These are phyloP conservation scores for Trisateles emortualis DNA, from an alignment of 2,888 invertebrate species.

Conservation along the genomic window DNA sequence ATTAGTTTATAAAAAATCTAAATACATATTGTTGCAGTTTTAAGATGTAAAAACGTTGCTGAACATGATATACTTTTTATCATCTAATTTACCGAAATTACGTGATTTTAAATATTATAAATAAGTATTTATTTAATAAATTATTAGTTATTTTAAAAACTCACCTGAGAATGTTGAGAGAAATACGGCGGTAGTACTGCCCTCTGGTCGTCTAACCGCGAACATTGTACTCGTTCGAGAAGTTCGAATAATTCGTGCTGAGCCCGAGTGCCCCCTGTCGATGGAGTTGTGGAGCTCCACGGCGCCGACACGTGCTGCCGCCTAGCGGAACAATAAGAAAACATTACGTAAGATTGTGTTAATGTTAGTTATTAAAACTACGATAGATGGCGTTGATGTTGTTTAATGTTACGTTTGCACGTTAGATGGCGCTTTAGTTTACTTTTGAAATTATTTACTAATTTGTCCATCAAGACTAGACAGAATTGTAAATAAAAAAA, in stretches of 20 bases:
- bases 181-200: slow-evolving; percentile 97
- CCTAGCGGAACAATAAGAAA: slow-evolving; percentile 75
- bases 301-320: slow-evolving; percentile 89
- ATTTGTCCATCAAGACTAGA: too few species aligned
- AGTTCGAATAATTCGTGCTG: slow-evolving; percentile 96
- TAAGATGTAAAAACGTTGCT: too few species aligned
- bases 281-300: slow-evolving; percentile 80
- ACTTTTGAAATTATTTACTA: not conserved
- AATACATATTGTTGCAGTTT: too few species aligned
- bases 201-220: slow-evolving; percentile 98
- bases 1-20: too few species aligned
- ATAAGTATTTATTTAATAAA: not conserved
- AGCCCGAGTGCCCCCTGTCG: slow-evolving; percentile 84
- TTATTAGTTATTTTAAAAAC: slow-evolving; percentile 38
- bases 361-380: not conserved
- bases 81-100: too few species aligned
- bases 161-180: slow-evolving; percentile 89
- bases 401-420: too few species aligned
- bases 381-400: slow-evolving; percentile 40
- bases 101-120: not conserved
- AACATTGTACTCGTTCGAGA: slow-evolving; percentile 97
- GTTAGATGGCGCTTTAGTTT: slow-evolving; percentile 43
- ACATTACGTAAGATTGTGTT: slow-evolving; percentile 35
- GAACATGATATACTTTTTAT: too few species aligned
- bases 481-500: too few species aligned